phyloP scores from a whole-genome alignment of 1,140 invertebrate species.

The Scaptomyza hsui region DNA sequence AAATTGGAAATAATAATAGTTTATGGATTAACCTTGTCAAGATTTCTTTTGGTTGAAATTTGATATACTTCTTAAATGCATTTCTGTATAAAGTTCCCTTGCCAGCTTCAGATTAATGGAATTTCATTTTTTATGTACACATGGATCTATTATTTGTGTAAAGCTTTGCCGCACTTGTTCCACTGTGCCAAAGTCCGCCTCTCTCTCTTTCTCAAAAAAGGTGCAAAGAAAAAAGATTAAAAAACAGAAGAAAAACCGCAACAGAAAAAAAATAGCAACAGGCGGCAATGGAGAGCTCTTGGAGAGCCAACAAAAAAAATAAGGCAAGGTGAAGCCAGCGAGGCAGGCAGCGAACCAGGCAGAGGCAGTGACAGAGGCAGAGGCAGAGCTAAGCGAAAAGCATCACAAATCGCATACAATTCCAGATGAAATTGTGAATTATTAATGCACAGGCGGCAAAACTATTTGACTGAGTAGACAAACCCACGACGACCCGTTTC shows the following conservation, averaged over 20 bases:
- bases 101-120: too few relatives aligned
- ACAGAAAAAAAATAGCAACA: constrained; percentile 49
- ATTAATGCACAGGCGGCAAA: constrained; percentile 76
- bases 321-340: constrained; percentile 64
- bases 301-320: constrained; percentile 13
- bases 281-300: constrained; percentile 35
- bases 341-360: constrained; percentile 39
- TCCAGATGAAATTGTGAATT: constrained; percentile 83
- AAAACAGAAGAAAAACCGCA: constrained; percentile 15
- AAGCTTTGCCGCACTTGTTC: background rate
- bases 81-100: too few relatives aligned
- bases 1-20: too few relatives aligned
- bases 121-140: too few relatives aligned
- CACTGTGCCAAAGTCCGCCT: constrained; percentile 13
- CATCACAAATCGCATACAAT: constrained; percentile 83
- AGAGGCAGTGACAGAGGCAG: constrained; percentile 27
- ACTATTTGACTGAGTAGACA: constrained; percentile 81
- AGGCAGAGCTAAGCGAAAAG: constrained; percentile 67
- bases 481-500: constrained; percentile 60
- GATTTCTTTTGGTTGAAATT: too few relatives aligned
- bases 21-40: too few relatives aligned
- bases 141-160: background rate
- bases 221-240: constrained; percentile 21
- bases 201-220: constrained; percentile 15
- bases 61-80: too few relatives aligned